Evolutionary conservation across 2,113 vertebrate genomes (phyloP), one percentile per base, ranked within the genome.

Genomic region (Lonchura striata): DNA sequence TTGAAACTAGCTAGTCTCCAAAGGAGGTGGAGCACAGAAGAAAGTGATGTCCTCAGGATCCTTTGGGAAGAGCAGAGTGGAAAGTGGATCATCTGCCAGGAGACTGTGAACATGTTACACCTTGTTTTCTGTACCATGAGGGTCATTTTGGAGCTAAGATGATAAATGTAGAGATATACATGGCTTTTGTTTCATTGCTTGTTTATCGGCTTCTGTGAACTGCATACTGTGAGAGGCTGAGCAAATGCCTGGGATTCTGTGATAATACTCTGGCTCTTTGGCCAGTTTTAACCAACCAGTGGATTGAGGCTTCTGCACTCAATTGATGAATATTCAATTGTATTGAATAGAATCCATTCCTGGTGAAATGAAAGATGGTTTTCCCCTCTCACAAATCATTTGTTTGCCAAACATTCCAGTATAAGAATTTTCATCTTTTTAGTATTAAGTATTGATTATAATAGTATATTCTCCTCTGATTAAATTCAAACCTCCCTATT

Each of bases 151-250:
- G 28, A 74, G 35, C 9, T 28, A 28, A 65, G 41, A 69, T 23
- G 33, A 64, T 20, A 57, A 59, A n/a, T 0, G 1, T 4, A 53
- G 52, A 57, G 7, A n/a, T 33, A 20, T 4, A 37, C 5, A 3
- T 25, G 50, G 4, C 5, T 81, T 76, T 76, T 27, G 20, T 83
- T 42, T 52, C 21, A 24, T 33, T 53, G 20, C 33, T 70, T 77
- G 6, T 59, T 84, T n/a, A 52, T 61, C 23, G 41, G 33, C 39
- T 61, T 66, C 64, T 72, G 11, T 54, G 61, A 87, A 46, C 9
- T 59, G 15, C 23, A n/a, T 16, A 28, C 5, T 25, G 8, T n/a
- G 49, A 69, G 78, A 81, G 6, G 16, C 25, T 63, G 22, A 89
- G n/a, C 1, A 57, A 83, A n/a, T 16, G 24, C 15, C 15, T 60